Evolutionary conservation across 2,113 vertebrate genomes (phyloP).

Genomic region (Cochlearius cochlearius): DNA sequence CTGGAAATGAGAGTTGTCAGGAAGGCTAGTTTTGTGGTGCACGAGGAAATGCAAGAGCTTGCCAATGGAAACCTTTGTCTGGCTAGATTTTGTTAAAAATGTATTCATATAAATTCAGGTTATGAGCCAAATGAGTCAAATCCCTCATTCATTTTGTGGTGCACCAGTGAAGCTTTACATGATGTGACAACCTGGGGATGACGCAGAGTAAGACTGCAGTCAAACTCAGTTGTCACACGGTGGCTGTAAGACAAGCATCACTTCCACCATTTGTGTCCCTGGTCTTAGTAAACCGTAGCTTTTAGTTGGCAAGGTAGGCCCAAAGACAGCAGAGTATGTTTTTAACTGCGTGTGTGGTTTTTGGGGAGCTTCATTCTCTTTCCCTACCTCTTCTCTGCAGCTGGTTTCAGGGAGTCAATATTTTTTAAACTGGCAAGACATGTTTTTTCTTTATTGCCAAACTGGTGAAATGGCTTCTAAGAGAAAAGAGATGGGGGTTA

Average conservation of each 20-base stretch:
- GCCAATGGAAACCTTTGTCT: neutral
- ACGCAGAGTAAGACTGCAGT: neutral
- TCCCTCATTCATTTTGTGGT: neutral
- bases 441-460: neutral
- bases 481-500: neutral
- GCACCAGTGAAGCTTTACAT: neutral
- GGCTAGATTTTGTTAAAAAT: neutral
- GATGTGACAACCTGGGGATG: neutral
- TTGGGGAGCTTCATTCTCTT: neutral
- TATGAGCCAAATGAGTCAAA: neutral
- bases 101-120: neutral
- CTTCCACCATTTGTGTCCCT: neutral
- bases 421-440: neutral
- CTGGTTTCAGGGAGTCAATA: neutral
- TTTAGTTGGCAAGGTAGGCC: neutral
- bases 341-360: neutral
- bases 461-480: neutral
- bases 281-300: neutral
- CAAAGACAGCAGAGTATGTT: neutral
- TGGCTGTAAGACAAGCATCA: neutral
- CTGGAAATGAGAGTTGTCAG: slow-evolving; percentile 13
- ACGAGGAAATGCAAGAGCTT: neutral
- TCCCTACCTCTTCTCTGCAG: neutral
- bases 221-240: neutral
- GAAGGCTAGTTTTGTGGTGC: neutral